A percentile compares a stretch with the other conserved stretches of the same genome.
Conservation (phyloP, 2,888 invertebrate species). For the Meiosimyza decipiens region DNA sequence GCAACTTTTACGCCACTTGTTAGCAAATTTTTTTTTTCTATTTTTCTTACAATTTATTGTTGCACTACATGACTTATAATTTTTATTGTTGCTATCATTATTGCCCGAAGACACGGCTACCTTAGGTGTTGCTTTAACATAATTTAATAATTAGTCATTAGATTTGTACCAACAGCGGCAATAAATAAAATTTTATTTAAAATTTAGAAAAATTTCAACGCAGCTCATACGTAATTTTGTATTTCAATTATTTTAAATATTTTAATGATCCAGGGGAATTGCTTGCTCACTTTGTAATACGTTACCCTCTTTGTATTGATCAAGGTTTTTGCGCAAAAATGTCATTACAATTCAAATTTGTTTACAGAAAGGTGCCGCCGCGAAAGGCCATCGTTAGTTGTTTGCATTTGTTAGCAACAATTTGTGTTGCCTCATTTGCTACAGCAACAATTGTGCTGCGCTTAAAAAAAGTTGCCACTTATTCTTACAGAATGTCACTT, state of each 20-base stretch:
- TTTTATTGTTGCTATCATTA: too few species aligned
- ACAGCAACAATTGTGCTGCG: neutral
- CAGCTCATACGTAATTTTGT: conserved; percentile 3
- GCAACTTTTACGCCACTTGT: too few species aligned
- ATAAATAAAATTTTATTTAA: neutral
- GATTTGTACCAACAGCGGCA: conserved; percentile 2
- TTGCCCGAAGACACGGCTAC: too few species aligned
- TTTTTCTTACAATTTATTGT: too few species aligned
- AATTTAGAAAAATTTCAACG: neutral
- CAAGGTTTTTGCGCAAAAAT: too few species aligned
- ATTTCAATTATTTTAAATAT: conserved; percentile 19
- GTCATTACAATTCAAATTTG: conserved; percentile 2
- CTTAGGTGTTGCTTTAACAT: conserved; percentile 43
- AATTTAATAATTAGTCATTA: conserved; percentile 54
- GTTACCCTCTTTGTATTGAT: too few species aligned
- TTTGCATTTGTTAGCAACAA: conserved; percentile 18
- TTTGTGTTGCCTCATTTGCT: conserved; percentile 2
- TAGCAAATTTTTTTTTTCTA: too few species aligned
- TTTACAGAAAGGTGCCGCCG: conserved; percentile 8
- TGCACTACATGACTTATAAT: too few species aligned
- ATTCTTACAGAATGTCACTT: neutral
- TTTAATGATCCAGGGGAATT: conserved; percentile 17
- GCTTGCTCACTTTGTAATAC: neutral
- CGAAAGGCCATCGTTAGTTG: neutral
- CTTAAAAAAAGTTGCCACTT: neutral